Base-by-base conservation (phyloP, 1,140 invertebrate species). In the Pseudomyrmex sp. region DNA sequence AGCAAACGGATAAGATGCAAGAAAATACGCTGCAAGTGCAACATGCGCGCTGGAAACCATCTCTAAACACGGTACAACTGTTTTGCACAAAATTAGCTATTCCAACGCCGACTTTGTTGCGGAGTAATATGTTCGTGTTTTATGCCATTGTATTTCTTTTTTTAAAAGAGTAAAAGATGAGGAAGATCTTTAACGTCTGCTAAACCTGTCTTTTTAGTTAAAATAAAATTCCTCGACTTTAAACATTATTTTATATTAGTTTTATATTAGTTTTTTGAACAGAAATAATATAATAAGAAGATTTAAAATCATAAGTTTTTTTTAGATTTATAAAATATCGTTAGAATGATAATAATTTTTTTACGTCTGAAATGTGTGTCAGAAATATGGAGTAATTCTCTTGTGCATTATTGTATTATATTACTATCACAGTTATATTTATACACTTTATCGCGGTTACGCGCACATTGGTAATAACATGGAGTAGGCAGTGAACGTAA, bases 21-120 rank as follows among this genome's bases (percentile, higher is more conserved):
- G 44, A 44, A 80, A 65, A 12, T 63, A 46, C n/a, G 35, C 5
- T 35, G 46, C 15, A 58, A 15, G 35, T 62, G 13, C 12, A 46
- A 44, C 44, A 15, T n/a, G 66, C 26, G 54, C 59, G 70, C 73
- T 74, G 65, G 18, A 69, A 85, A 52, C 52, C 15, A 56, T 61
- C 48, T 26, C 13, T 26, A 26, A 83, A 61, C 48, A 35, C 54
- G 61, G 20, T 50, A 76, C 61, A 20, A 10, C n/a, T 54, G 54
- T 18, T 86, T 68, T 15, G 18, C 20, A 54, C 59, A 61, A 86
- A 74, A 87, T 86, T 86, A 86, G 61, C 56, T 54, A 50, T 83
- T 76, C 13, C 18, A 10, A 56, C 20, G 82, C n/a, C 46, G 59
- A 50, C 46, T 48, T 63, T 13, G 50, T 75, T 12, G 58, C 70